phyloP scores from a whole-genome alignment of 2,888 invertebrate species.

The Lepidochrysops patricia region DNA sequence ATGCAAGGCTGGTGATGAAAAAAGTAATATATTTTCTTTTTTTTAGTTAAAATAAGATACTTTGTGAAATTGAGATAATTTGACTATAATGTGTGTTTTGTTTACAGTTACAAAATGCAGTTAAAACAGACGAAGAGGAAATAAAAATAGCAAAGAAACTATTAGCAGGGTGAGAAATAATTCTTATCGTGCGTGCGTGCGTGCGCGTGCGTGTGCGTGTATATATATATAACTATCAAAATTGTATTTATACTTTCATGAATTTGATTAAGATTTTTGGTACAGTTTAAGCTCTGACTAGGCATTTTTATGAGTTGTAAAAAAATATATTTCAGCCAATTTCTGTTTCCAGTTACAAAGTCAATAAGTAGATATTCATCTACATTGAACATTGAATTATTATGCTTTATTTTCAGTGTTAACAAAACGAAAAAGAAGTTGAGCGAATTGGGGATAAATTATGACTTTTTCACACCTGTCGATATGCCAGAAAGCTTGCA shows the following conservation, averaged over 20 bases:
- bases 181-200: too few relatives aligned
- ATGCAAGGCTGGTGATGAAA: constrained; percentile 51
- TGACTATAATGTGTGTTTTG: background rate
- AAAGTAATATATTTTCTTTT: constrained; percentile 32
- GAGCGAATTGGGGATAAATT: constrained; percentile 64
- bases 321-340: too few relatives aligned
- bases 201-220: too few relatives aligned
- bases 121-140: constrained; percentile 49
- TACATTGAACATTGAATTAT: too few relatives aligned
- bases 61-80: background rate
- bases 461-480: constrained; percentile 65
- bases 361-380: too few relatives aligned
- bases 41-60: background rate
- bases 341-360: too few relatives aligned
- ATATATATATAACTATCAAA: too few relatives aligned
- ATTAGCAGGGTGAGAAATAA: constrained; percentile 44
- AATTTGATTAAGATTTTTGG: too few relatives aligned
- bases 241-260: too few relatives aligned
- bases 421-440: constrained; percentile 61
- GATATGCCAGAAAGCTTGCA: constrained; percentile 54
- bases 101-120: constrained; percentile 50
- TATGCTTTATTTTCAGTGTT: constrained; percentile 41
- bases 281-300: too few relatives aligned
- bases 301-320: too few relatives aligned
- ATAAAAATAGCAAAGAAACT: constrained; percentile 49